Base-by-base conservation (phyloP, 1,140 invertebrate species). In the Drosophila truncata region DNA sequence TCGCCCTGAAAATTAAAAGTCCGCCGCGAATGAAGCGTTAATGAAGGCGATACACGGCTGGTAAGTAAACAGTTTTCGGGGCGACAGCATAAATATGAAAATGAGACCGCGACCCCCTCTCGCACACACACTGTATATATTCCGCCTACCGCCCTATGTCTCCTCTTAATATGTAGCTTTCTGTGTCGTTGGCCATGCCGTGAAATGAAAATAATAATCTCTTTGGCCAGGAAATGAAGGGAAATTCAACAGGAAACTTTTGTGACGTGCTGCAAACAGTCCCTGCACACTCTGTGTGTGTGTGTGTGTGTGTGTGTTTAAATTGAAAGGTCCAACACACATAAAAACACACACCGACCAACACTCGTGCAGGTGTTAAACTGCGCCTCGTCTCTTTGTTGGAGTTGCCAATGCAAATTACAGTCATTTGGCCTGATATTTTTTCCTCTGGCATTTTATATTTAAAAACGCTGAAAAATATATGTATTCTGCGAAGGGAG, bases 151-250 rank as follows among this genome's bases (percentile, higher is more conserved):
- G 27, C 23, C 67, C 60, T 66, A 18, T 52, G 52, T 31, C 59
- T 33, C 44, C 8, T 11, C 27, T 60, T 46, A 52, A 59, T 58
- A 49, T 49, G 49, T 70, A 62, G 37, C 59, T 61, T 54, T 70
- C 49, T 69, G 67, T 78, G 75, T 75, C 80, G 62, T 62, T 83
- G 84, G 71, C 76, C 75, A 33, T 42, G 75, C 49, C 80, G 80
- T 74, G 78, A 78, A 88, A 84, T 88, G 84, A 84, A 88, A 84
- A 88, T 88, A 90, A 88, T 88, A 88, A 88, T 88, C 85, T 88
- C 80, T 84, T 90, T 80, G 63, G 77, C 52, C 84, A 80, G 84
- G 84, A 88, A 88, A 88, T 88, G 80, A 88, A 88, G 84, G 84
- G 85, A 88, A 88, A 88, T 88, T 88, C 78, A 88, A 81, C 84